Evolutionary conservation across 2,113 vertebrate genomes (phyloP).

Genomic region (Brachypteracias leptosomus): DNA sequence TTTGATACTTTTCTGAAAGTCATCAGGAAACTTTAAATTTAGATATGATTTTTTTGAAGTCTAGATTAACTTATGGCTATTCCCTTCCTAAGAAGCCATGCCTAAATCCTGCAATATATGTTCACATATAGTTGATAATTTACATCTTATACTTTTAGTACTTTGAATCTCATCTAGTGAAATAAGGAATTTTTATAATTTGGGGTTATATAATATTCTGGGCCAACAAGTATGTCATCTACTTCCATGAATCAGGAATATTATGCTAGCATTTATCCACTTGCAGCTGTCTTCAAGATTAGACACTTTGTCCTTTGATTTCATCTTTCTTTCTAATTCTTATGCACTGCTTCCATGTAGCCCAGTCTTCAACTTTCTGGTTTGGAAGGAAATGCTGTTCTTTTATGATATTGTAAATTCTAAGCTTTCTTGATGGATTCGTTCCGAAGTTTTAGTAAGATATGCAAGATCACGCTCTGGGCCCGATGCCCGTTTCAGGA

Average conservation of each 20-base stretch:
- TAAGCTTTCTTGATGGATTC: not conserved
- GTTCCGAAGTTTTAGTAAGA: slow-evolving; percentile 24
- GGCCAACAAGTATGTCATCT: not conserved
- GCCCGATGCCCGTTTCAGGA: not conserved
- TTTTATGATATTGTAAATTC: not conserved
- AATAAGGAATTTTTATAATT: not conserved
- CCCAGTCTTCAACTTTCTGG: not conserved
- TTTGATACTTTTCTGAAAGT: not conserved
- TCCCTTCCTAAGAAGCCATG: not conserved
- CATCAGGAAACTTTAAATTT: not conserved
- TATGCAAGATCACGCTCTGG: slow-evolving; percentile 12
- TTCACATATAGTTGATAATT: not conserved
- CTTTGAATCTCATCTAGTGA: not conserved
- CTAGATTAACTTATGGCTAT: not conserved
- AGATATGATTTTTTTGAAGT: not conserved
- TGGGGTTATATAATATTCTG: not conserved
- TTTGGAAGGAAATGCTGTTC: not conserved
- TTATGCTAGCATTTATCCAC: not conserved
- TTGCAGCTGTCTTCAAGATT: not conserved
- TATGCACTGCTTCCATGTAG: not conserved
- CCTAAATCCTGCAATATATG: not conserved
- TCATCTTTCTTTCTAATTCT: not conserved
- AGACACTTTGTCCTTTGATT: not conserved
- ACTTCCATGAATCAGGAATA: not conserved
- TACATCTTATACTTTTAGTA: not conserved